Conservation (phyloP, 2,113 vertebrate species). For the Gopherus flavomarginatus region DNA sequence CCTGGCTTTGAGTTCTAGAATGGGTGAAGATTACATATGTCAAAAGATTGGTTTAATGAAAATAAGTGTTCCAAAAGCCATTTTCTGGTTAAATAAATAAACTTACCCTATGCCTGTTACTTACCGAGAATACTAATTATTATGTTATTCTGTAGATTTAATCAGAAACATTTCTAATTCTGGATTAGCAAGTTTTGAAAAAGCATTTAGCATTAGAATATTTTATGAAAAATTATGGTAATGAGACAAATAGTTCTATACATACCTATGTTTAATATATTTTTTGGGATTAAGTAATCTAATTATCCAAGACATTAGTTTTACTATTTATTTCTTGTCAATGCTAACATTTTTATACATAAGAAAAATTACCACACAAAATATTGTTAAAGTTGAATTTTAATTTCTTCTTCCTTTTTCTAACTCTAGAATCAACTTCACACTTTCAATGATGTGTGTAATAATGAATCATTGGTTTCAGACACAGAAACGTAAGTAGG, state of each 20-base stretch:
- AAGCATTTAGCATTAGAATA: neutral
- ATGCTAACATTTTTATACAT: neutral
- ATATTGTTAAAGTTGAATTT: slow-evolving; percentile 5
- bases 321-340: neutral
- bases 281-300: neutral
- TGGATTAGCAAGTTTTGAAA: neutral
- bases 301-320: neutral
- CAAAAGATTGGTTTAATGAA: neutral
- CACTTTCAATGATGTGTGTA: slow-evolving; percentile 99
- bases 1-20: neutral
- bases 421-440: slow-evolving; percentile 95
- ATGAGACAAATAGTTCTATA: neutral
- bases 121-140: neutral
- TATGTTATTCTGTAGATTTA: neutral
- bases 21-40: neutral
- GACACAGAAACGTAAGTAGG: slow-evolving; percentile 98
- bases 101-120: neutral
- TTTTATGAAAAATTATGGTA: neutral
- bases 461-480: slow-evolving; percentile 98
- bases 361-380: neutral
- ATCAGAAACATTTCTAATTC: neutral
- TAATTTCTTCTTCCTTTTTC: slow-evolving; percentile 67
- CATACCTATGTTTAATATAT: neutral
- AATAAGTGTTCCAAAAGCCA: neutral
- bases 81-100: neutral